A percentile compares a stretch with the other conserved stretches of the same genome.
These are phyloP conservation scores for Eupithecia centaureata DNA, from an alignment of 2,888 invertebrate species.

Conservation along the genomic window DNA sequence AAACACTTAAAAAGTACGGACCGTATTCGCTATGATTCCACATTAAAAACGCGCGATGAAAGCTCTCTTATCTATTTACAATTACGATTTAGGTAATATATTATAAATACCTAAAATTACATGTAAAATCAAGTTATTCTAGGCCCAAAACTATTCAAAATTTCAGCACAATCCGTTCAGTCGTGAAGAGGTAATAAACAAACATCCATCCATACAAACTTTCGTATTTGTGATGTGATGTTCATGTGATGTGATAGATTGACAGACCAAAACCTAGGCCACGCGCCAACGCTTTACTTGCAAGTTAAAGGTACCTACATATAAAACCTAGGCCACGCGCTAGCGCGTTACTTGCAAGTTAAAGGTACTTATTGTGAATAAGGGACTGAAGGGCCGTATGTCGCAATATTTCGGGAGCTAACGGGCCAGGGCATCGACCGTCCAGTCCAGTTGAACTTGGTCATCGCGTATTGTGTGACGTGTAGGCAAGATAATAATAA, in stretches of 20 bases:
- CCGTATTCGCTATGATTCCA: conserved; percentile 5
- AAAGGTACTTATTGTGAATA: conserved; percentile 5
- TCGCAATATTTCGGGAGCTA: conserved; percentile 81
- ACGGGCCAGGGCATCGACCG: conserved; percentile 74
- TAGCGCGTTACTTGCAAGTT: background rate
- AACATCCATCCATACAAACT: too few species aligned
- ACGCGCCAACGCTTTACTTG: background rate
- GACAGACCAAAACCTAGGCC: background rate
- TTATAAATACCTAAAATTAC: too few species aligned
- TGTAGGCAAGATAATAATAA: too few species aligned
- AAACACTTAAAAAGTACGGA: conserved; percentile 45
- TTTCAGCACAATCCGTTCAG: too few species aligned
- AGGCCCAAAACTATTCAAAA: too few species aligned
- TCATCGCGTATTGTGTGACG: conserved; percentile 64
- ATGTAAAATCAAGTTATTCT: too few species aligned
- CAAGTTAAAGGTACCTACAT: background rate
- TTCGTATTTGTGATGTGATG: too few species aligned
- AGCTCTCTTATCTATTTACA: background rate
- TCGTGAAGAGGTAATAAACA: too few species aligned
- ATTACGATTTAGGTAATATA: too few species aligned
- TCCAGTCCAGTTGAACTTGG: conserved; percentile 60
- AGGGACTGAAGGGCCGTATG: conserved; percentile 54
- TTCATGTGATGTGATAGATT: too few species aligned
- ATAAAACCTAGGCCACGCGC: background rate
- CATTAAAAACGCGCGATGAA: background rate